Evolutionary conservation across 2,113 vertebrate genomes (phyloP), one percentile per base, ranked within the genome.

Genomic region (Scomber japonicus): DNA sequence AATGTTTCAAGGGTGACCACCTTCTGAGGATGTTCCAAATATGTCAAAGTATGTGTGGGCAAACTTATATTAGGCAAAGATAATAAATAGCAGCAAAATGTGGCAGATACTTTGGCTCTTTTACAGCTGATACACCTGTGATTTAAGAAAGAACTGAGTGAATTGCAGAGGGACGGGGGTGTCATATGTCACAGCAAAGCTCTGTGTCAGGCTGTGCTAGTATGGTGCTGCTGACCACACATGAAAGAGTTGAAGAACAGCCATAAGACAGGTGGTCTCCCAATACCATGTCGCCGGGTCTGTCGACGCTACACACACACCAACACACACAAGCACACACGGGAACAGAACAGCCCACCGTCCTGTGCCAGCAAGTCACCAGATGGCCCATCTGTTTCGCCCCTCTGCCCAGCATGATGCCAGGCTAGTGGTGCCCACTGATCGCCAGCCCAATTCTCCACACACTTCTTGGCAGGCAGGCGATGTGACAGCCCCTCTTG

Each of bases 331-430:
- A 63, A 10, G 17, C 66, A 30, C 73, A 68, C 72, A 31, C 30
- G 2, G 62, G 71, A 69, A 75, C 78, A 85, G 77, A 86, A 62
- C 82, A 68, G 80, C 75, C 88, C 83, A 27, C 88, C 78, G 84
- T 88, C 87, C 80, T 14, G 11, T 89, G 91, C 91, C 89, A 92
- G 86, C 80, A 3, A 75, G 85, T 89, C 84, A 86, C 85, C 91
- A 94, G 90, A 90, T 88, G 90, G 91, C 78, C 94, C 95, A 92
- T 95, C 93, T 95, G 95, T 78, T 94, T 91, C 56, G 72, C 81
- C 85, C 88, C 82, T 82, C 87, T 68, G 80, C 90, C 71, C 90
- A 88, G 85, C 80, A 50, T 77, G 91, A 82, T 8, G 71, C 84
- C 86, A 55, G 80, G 82, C 85, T 57, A 60, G 71, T 74, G 82